A percentile compares a stretch with the other conserved stretches of the same genome.
These are phyloP conservation scores for Eupithecia pulchellata DNA, from an alignment of 2,888 invertebrate genomes.

Conservation along the genomic window DNA sequence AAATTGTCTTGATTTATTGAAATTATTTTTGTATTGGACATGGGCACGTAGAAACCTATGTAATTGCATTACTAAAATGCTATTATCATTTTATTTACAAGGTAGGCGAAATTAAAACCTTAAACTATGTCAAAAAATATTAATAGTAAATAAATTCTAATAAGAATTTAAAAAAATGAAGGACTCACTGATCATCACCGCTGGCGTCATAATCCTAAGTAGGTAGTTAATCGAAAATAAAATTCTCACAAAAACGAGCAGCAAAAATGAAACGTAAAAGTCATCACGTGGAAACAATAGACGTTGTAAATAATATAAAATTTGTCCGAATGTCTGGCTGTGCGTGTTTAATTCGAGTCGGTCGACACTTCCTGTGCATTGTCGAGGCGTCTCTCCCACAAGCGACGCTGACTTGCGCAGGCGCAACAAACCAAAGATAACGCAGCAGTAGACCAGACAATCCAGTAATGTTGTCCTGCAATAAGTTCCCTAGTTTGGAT, in stretches of 20 bases:
- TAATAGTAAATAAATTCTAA: neutral
- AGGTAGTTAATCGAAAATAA: neutral
- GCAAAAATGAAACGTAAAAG: constrained; percentile 40
- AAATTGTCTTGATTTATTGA: constrained; percentile 24
- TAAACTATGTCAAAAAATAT: neutral
- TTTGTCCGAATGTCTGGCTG: constrained; percentile 67
- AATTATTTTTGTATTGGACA: neutral
- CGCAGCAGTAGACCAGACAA: constrained; percentile 51
- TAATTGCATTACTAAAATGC: too few relatives aligned
- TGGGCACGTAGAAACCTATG: neutral
- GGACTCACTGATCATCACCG: neutral
- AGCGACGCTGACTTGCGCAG: constrained; percentile 62
- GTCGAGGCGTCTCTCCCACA: constrained; percentile 73
- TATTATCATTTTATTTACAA: neutral
- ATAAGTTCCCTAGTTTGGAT: neutral
- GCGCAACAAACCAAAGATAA: constrained; percentile 54
- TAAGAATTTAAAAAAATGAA: neutral
- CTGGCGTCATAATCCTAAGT: neutral
- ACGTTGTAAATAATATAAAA: constrained; percentile 71
- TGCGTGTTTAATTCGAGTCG: constrained; percentile 74
- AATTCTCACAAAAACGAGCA: constrained; percentile 29
- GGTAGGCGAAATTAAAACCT: neutral
- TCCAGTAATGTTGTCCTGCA: neutral
- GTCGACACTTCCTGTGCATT: constrained; percentile 83
- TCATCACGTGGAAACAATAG: constrained; percentile 47